Base-by-base conservation (phyloP, 92 coral and sea anemone species). In the Phenganax subtilis region DNA sequence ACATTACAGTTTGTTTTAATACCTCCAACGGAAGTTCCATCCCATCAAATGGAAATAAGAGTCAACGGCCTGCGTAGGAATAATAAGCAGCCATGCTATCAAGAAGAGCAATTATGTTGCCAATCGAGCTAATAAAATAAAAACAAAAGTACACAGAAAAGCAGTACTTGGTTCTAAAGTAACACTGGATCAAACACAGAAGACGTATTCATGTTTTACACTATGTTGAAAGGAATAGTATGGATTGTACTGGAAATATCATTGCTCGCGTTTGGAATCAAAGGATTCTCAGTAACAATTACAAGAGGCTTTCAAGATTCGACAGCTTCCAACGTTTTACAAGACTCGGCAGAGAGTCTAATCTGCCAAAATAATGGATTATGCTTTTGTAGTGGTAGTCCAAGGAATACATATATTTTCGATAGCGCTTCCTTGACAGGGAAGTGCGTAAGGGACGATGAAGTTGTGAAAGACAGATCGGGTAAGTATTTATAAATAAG, bases 361-460 rank as follows among this genome's bases (percentile, higher is more conserved):
- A 68, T 30, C 31, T 68, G 73, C 47, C 53, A 68, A 0, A 28
- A 12, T 6, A 61, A 17, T 17, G n/a, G 25, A 17, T 7, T 6
- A 15, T 61, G 67, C 6, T 15, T 15, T 15, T 61, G 67, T 61
- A 28, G 25, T 15, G 53, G 47, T 29, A 25, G 37, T 68, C 10
- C 53, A 28, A 68, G 3, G 3, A 65, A 65, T 17, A 65, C 65
- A n/a, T 75, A 20, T 29, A 29, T 75, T 15, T 29, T 55, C 52
- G 63, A 57, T 59, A 54, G 77, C 10, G 30, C 53, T 53, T n/a
- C 60, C 10, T 12, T 54, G 76, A 11, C 56, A n/a, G 77, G 77
- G 9, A 30, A 55, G 25, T 75, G 80, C 31, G 80, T 75, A 7
- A 75, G 17, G 16, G 80, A 75, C 57, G 9, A 75, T 55, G 80